phyloP scores from a whole-genome alignment of 1,140 invertebrate genomes.

The Oncopeltus fasciatus region DNA sequence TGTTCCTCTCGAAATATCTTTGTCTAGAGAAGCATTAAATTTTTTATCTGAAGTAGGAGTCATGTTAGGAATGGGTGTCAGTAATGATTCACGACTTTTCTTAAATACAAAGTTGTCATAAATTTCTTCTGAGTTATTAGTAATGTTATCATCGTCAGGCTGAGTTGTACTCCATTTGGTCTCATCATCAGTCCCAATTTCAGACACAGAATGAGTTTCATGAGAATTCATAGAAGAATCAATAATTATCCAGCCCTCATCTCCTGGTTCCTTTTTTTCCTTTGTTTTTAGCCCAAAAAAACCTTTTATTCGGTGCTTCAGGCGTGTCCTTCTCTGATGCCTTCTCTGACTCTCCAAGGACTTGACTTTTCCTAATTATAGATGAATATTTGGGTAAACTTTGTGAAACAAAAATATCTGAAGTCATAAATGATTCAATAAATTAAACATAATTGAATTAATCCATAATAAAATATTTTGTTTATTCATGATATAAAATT shows the following conservation, averaged over 20 bases:
- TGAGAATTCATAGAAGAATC: neutral
- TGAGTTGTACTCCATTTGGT: no score
- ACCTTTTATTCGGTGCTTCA: constrained; percentile 9
- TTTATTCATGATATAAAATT: no score
- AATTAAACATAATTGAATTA: no score
- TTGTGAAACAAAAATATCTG: no score
- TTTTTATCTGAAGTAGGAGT: neutral
- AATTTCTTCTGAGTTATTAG: neutral
- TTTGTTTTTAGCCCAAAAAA: constrained; percentile 1
- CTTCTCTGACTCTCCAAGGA: neutral
- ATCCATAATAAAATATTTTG: no score
- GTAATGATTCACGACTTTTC: no score
- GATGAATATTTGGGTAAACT: no score
- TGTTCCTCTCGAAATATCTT: neutral
- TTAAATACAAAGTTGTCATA: neutral
- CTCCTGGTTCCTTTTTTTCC: neutral
- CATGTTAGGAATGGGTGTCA: no score
- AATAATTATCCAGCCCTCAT: neutral
- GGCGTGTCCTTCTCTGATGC: neutral
- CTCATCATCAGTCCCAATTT: no score
- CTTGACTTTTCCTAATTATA: constrained; percentile 1
- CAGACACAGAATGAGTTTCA: neutral
- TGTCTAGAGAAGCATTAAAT: neutral
- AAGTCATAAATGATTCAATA: no score
- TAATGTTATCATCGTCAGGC: no score